Base-by-base conservation (phyloP, 2,113 vertebrate genomes). In the Condylura cristata region DNA sequence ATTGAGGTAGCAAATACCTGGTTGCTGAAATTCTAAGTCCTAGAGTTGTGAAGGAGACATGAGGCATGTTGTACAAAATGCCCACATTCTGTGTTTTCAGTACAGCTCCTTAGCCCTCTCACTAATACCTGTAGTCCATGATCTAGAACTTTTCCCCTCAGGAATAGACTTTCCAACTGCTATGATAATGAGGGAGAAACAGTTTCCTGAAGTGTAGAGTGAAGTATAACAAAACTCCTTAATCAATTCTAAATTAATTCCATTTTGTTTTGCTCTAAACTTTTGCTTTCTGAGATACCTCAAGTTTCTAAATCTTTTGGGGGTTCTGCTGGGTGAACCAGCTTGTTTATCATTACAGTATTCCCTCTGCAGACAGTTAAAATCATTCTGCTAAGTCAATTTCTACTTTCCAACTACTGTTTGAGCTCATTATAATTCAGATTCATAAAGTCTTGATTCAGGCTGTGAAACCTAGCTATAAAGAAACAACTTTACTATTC, bases 391-490 rank as follows among this genome's bases (percentile, higher is more conserved):
- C 32, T 88, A n/a, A 30, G 6, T 41, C 72, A 60, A 12, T 81
- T 56, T 51, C 13, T 20, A 80, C 41, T 18, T 53, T 81, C 84
- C 30, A 51, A 17, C 37, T 80, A 70, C 32, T 83, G 3, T 82
- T 34, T 85, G 48, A 88, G 48, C 32, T 66, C 53, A 30, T 8
- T 12, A 22, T 44, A 80, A 72, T 34, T n/a, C 68, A 20, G 34
- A 65, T 80, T 76, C 76, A 63, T 46, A 91, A 86, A 20, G 60
- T 53, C 61, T 39, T 76, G 72, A 51, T 80, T 30, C 48, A 51
- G 51, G 83, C 58, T 70, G 28, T 1, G 8, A 7, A 44, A n/a
- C 6, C 39, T 37, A 61, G 46, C 41, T 8, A 37, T 32, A 46
- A 63, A 76, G 39, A 75, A 58, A 79, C 4, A 10, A 60, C 28